Conservation (phyloP, 2,888 invertebrate genomes). For the Spatulosminthurus flaviceps region DNA sequence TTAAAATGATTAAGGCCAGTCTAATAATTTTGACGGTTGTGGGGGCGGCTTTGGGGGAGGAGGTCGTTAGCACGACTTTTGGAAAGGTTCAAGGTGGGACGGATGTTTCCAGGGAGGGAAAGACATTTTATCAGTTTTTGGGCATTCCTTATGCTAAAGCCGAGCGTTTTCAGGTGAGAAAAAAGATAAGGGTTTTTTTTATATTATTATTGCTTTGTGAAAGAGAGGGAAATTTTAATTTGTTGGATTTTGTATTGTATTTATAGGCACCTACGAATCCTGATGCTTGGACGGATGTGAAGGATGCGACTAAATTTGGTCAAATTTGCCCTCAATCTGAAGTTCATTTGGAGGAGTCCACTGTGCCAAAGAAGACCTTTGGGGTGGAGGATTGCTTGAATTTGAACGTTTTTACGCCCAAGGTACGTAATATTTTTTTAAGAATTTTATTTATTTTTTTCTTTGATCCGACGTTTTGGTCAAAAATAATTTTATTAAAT, state of each 20-base stretch:
- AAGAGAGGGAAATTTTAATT: background rate
- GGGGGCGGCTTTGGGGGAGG: background rate
- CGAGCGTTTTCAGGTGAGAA: constrained; percentile 51
- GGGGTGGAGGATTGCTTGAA: constrained; percentile 57
- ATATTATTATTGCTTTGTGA: background rate
- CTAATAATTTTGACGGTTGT: background rate
- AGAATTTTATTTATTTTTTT: no score
- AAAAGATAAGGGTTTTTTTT: background rate
- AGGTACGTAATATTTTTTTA: constrained; percentile 29
- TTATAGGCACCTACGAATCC: constrained; percentile 49
- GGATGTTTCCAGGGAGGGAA: constrained; percentile 9
- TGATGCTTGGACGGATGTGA: constrained; percentile 54
- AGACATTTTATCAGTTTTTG: background rate
- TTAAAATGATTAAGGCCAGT: background rate
- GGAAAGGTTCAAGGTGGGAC: background rate
- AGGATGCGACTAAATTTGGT: constrained; percentile 50
- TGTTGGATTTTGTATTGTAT: background rate
- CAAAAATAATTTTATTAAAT: no score
- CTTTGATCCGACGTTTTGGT: no score
- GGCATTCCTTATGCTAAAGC: constrained; percentile 42
- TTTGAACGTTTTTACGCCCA: constrained; percentile 55
- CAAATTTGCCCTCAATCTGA: constrained; percentile 50
- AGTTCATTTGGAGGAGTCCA: background rate
- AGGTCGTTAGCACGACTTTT: background rate
- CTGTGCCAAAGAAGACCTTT: background rate